Evolutionary conservation across 2,113 vertebrate species (phyloP), one percentile per base, ranked within the genome.

Genomic region (Anas platyrhynchos): DNA sequence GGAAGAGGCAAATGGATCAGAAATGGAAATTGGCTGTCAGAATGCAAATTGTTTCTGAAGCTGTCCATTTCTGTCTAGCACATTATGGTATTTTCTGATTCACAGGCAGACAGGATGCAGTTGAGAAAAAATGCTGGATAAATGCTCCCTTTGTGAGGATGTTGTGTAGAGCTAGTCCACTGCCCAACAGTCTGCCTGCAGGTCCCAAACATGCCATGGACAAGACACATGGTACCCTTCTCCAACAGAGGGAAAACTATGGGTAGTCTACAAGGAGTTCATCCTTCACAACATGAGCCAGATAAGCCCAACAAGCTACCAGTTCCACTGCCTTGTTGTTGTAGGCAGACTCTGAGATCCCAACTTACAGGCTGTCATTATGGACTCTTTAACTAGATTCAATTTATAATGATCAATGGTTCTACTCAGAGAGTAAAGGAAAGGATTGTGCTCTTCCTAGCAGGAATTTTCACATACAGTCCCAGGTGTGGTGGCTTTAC

Each of bases 111-210:
- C 34, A 43, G 27, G 80, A 48, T 46, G 17, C 13, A 59, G 26
- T 1, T 59, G 52, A 73, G 17, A 11, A 59, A 67, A 61, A 84
- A 38, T 58, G 18, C 16, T 81, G 41, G 9, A 38, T 65, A 41
- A 41, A 41, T 41, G 41, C 3, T 56, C 77, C 29, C 11, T 77
- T 2, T 29, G 48, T 48, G 32, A 77, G 18, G 20, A 77, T 0
- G 43, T 25, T 7, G 32, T 14, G 12, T 15, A 41, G n/a, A 59
- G 55, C 22, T 3, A 52, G 17, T 3, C 9, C 25, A n/a, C 6
- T 34, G 34, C n/a, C 11, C 15, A 32, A 38, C 25, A 6, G 1
- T 61, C 27, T 52, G 25, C 0, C 0, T 61, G 50, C 10, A 38
- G 14, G 2, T 71, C 11, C 66, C 62, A n/a, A 79, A 46, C 22